Percentiles rank a stretch among this genome's conserved stretches.
These are phyloP conservation scores for Lasiommata megera DNA, from an alignment of 2,888 invertebrate species.

Conservation along the genomic window DNA sequence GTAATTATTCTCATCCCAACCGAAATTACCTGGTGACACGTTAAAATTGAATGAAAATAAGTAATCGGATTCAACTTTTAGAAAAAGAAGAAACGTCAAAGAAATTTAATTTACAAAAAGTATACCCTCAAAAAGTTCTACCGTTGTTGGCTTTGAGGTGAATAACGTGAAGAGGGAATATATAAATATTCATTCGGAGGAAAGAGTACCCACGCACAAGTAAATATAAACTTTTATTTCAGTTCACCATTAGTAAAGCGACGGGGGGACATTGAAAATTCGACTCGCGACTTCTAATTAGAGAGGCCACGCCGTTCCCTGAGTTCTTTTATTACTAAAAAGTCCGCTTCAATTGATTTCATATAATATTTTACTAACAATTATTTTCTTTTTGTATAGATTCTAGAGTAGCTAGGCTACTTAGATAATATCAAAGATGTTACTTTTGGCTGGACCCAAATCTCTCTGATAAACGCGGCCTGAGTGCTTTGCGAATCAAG, in stretches of 20 bases:
- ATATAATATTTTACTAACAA: constrained; percentile 57
- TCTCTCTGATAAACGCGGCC: no score
- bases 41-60: constrained; percentile 33
- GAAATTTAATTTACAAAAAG: constrained; percentile 59
- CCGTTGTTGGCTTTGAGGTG: constrained; percentile 59
- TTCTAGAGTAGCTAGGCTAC: not conserved
- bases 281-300: constrained; percentile 77
- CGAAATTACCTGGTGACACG: constrained; percentile 28
- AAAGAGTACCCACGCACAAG: constrained; percentile 67
- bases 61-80: constrained; percentile 45
- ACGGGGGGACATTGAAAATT: constrained; percentile 71
- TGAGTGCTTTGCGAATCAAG: no score
- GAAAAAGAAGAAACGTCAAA: constrained; percentile 53
- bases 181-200: constrained; percentile 75
- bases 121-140: constrained; percentile 58
- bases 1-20: not conserved
- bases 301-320: constrained; percentile 62
- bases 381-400: constrained; percentile 29
- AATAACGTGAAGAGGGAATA: constrained; percentile 63
- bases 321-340: constrained; percentile 70
- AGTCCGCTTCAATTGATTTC: constrained; percentile 70
- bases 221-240: constrained; percentile 80
- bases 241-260: constrained; percentile 62
- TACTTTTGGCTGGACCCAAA: no score
- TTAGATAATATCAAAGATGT: constrained; percentile 3